Conservation (phyloP, 2,797 vertebrate species). For the Dryobates pubescens region DNA sequence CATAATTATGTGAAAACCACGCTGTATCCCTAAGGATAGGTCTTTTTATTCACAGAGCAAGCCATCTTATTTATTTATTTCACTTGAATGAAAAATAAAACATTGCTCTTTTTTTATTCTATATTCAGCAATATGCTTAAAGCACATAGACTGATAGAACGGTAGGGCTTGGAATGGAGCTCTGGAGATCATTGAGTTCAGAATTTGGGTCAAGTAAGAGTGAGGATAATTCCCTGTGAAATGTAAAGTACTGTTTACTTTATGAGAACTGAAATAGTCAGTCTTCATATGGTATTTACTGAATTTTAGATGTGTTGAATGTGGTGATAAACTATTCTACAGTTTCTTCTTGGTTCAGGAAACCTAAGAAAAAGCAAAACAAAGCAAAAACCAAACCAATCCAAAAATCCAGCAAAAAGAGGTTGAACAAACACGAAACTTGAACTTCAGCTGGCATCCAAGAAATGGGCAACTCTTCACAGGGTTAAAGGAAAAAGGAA, state of each 20-base stretch:
- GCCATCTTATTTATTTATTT: neutral
- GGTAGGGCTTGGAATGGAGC: too few species aligned
- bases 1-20: constrained; percentile 8
- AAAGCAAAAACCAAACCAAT: too few species aligned
- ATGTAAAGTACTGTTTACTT: neutral
- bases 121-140: neutral
- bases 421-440: too few species aligned
- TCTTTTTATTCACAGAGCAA: neutral
- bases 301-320: neutral
- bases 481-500: too few species aligned
- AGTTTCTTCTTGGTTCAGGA: neutral
- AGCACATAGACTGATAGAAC: too few species aligned
- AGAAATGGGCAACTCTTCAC: too few species aligned
- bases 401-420: too few species aligned
- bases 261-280: neutral
- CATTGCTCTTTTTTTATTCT: neutral
- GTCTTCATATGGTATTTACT: neutral
- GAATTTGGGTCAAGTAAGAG: neutral
- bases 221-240: neutral
- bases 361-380: too few species aligned
- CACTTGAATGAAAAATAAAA: neutral
- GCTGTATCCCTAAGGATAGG: neutral
- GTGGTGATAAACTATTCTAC: neutral
- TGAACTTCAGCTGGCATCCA: too few species aligned
- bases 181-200: too few species aligned